phyloP scores from a whole-genome alignment of 2,888 invertebrate genomes.

The Cerastoderma edule region DNA sequence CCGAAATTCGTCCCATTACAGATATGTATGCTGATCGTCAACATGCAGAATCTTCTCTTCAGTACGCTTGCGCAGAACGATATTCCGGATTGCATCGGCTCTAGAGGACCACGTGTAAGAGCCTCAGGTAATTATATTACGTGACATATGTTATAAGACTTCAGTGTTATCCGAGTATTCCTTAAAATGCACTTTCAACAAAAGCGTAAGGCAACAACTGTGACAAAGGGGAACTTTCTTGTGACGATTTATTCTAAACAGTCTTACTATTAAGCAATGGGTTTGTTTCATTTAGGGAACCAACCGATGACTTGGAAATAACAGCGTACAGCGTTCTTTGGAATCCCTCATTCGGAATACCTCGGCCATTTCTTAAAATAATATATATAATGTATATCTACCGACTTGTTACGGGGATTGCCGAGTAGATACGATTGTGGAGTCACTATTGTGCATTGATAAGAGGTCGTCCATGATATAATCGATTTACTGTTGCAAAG shows the following conservation, averaged over 20 bases:
- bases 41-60: slow-evolving; percentile 57
- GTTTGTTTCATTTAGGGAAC: too few species aligned
- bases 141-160: neutral
- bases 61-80: slow-evolving; percentile 41
- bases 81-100: slow-evolving; percentile 52
- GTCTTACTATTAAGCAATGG: too few species aligned
- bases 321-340: neutral
- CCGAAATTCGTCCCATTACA: slow-evolving; percentile 59
- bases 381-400: too few species aligned
- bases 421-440: too few species aligned
- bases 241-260: too few species aligned
- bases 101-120: slow-evolving; percentile 51
- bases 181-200: too few species aligned
- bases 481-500: neutral
- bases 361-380: too few species aligned
- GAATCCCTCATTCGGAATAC: too few species aligned
- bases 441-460: neutral
- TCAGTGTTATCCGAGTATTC: too few species aligned
- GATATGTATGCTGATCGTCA: slow-evolving; percentile 47
- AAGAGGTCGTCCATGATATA: neutral
- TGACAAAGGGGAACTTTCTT: too few species aligned
- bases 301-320: neutral
- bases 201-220: neutral
- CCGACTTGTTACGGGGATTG: too few species aligned
- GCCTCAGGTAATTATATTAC: slow-evolving; percentile 50